These are phyloP conservation scores for Ophiothrix spiculata DNA, from an alignment of 35 echinoderm and acorn worm genomes.

Conservation along the genomic window DNA sequence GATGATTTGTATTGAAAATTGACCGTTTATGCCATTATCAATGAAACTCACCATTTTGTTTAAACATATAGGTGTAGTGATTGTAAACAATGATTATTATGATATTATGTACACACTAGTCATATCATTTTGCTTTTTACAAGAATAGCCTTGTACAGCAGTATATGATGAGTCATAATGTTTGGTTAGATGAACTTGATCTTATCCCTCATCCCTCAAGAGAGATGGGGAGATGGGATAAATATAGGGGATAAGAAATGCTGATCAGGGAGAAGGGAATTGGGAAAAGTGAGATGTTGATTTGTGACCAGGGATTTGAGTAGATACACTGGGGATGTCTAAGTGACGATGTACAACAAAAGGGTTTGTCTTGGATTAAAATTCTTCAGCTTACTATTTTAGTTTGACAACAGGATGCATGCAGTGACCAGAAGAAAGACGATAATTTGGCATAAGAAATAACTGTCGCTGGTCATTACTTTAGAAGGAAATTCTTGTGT, in stretches of 20 bases:
- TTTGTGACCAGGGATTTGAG: not conserved
- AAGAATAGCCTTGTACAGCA: not conserved
- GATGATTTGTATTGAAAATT: not conserved
- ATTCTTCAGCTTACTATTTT: not conserved
- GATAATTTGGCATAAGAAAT: not conserved
- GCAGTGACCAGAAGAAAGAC: not conserved
- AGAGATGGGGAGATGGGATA: not conserved
- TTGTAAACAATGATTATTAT: not conserved
- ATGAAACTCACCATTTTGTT: too few species aligned
- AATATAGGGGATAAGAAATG: not conserved
- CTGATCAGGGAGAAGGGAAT: not conserved
- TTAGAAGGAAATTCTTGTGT: not conserved
- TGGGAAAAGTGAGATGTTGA: constrained; percentile 3
- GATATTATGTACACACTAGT: not conserved
- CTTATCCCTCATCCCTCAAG: not conserved
- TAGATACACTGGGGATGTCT: not conserved
- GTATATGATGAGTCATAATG: not conserved
- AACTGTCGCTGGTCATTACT: not conserved
- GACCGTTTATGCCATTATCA: too few species aligned
- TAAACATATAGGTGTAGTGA: not conserved
- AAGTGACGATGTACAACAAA: not conserved
- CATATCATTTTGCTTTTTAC: not conserved
- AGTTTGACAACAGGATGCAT: not conserved
- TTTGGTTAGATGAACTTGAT: constrained; percentile 5
- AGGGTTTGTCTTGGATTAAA: not conserved